These are phyloP conservation scores for Eudasyphora cyanicolor DNA, from an alignment of 2,888 invertebrate genomes.

Conservation along the genomic window DNA sequence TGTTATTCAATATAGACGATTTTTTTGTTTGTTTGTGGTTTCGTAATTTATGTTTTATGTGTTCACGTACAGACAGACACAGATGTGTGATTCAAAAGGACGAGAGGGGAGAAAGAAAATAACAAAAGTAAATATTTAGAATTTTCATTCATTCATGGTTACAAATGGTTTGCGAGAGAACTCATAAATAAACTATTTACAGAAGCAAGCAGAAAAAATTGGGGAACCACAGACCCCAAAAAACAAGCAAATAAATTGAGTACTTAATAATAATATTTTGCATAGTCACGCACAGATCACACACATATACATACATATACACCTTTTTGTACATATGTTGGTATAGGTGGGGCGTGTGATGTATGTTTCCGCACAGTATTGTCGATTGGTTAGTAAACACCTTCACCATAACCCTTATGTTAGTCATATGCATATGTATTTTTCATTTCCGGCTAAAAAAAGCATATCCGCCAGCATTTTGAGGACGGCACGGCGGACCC, in stretches of 20 bases:
- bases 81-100: background rate
- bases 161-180: background rate
- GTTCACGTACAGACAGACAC: background rate
- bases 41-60: constrained; percentile 32
- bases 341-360: background rate
- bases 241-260: constrained; percentile 50
- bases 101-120: constrained; percentile 24
- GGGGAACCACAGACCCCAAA: constrained; percentile 47
- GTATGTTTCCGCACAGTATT: background rate
- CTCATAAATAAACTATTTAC: constrained; percentile 36
- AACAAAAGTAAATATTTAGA: constrained; percentile 39
- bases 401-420: constrained; percentile 22
- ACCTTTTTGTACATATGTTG: background rate
- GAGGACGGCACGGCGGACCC: background rate
- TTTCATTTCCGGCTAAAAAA: constrained; percentile 33
- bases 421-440: background rate
- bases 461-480: constrained; percentile 16
- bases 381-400: constrained; percentile 31
- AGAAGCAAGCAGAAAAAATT: constrained; percentile 34
- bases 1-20: constrained; percentile 16
- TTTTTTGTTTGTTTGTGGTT: constrained; percentile 31
- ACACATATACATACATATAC: background rate
- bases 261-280: constrained; percentile 42
- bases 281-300: constrained; percentile 2
- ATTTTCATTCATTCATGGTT: constrained; percentile 8